Conservation (phyloP, 2,888 invertebrate genomes). For the Eristalinus sepulchralis region DNA sequence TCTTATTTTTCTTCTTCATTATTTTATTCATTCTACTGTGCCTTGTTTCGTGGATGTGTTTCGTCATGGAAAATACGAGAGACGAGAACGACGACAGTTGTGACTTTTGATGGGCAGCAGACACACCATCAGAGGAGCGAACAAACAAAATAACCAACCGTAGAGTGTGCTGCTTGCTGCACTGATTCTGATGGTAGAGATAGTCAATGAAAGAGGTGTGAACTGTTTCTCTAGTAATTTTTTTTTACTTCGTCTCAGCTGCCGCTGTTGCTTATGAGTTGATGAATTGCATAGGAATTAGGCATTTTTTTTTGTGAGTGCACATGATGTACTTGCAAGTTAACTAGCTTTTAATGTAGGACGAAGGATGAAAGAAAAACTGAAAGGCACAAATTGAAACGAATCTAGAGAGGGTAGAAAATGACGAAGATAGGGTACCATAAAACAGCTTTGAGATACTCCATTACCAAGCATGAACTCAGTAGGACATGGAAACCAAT, state of each 20-base stretch:
- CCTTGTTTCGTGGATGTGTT: slow-evolving; percentile 25
- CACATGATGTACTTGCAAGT: neutral
- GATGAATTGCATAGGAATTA: neutral
- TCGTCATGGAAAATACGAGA: slow-evolving; percentile 58
- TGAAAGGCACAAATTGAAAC: too few species aligned
- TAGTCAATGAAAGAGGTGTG: neutral
- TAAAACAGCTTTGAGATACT: too few species aligned
- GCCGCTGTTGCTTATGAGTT: neutral
- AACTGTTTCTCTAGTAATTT: neutral
- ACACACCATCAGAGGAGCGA: neutral
- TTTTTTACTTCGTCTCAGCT: neutral
- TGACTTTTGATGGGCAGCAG: slow-evolving; percentile 11
- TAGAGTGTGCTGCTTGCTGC: neutral
- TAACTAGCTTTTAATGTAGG: neutral
- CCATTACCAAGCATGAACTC: too few species aligned
- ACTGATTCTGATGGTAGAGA: neutral
- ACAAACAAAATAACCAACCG: neutral
- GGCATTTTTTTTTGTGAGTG: too few species aligned
- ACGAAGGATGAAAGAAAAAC: too few species aligned
- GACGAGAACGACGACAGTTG: neutral
- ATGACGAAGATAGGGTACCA: too few species aligned
- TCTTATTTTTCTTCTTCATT: slow-evolving; percentile 19
- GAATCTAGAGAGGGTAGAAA: too few species aligned
- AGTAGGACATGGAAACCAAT: too few species aligned
- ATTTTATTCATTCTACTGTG: slow-evolving; percentile 14